Evolutionary conservation across 2,113 vertebrate genomes (phyloP), one percentile per base, ranked within the genome.

Genomic region (Malurus elegans): DNA sequence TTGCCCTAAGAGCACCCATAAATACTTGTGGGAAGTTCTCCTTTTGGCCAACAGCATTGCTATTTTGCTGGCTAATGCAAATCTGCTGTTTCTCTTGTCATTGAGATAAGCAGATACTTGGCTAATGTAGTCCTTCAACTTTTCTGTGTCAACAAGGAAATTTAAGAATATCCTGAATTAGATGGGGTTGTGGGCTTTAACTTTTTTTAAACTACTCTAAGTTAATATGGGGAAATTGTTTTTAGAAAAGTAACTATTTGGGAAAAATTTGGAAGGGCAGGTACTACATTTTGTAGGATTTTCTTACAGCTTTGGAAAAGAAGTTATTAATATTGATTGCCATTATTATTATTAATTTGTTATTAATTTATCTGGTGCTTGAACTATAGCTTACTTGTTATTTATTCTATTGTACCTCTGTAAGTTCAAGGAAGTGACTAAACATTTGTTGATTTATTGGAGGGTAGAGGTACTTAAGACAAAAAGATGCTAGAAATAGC

Each of bases 1-100:
- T 91, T 95, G 69, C 83, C 74, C 51, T 32, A 58, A 86, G 69
- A 88, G 47, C 54, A 50, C 69, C 75, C 85, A 76, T 80, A 96
- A 95, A 80, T 88, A 88, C n/a, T 60, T 90, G 79, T 71, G 87
- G 79, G 69, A 96, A 81, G 26, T 56, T 83, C 51, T 92, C 62
- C 38, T 69, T 84, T 79, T 4, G 13, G 73, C 73, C 73, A 80
- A 28, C 48, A 73, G 34, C 5, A 0, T 45, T 78, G 31, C 67
- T 92, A 0, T 90, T 88, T 88, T 86, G 15, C 86, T 92, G 69
- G 31, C 20, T 86, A 57, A 65, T 80, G 72, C 53, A 70, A 53
- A 81, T 90, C 92, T 92, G 62, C 66, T 85, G 7, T 70, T 76
- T 86, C 87, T 79, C 74, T 65, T 93, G 81, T 71, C 88, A 54